Evolutionary conservation across 2,797 vertebrate genomes (phyloP).

Genomic region (Sebastes cheni): DNA sequence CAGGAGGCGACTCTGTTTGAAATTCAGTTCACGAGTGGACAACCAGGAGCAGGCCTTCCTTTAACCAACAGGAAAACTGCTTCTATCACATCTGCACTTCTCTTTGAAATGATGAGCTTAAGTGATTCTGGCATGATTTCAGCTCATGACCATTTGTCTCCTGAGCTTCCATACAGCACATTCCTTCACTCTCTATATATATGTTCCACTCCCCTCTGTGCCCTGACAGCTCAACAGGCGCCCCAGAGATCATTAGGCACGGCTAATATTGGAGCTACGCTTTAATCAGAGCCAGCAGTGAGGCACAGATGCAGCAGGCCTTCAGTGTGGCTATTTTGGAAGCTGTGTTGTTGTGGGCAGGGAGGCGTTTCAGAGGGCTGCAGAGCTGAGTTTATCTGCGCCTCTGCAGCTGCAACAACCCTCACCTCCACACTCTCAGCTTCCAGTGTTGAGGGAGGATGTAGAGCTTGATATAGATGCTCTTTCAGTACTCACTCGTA

Average conservation of each 20-base stretch:
- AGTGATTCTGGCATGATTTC: background rate
- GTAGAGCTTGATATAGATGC: slow-evolving; percentile 33
- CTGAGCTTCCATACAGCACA: background rate
- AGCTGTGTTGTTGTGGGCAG: slow-evolving; percentile 34
- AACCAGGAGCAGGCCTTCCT: slow-evolving; percentile 23
- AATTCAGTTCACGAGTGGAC: slow-evolving; percentile 63
- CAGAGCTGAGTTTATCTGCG: slow-evolving; percentile 25
- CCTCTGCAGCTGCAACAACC: slow-evolving; percentile 47
- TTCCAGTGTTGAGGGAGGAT: slow-evolving; percentile 30
- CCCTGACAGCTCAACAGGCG: slow-evolving; percentile 14
- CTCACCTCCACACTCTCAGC: slow-evolving; percentile 32
- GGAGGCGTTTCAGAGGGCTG: slow-evolving; percentile 4
- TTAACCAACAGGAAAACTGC: slow-evolving; percentile 19
- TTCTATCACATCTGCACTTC: background rate
- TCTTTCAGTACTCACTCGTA: slow-evolving; percentile 4
- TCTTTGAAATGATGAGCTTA: background rate
- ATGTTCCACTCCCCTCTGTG: background rate
- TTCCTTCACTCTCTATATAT: slow-evolving; percentile 7
- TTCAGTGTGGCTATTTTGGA: slow-evolving; percentile 50
- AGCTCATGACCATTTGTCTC: slow-evolving; percentile 24
- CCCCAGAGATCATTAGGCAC: slow-evolving; percentile 31
- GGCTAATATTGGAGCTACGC: slow-evolving; percentile 22
- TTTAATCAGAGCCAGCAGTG: slow-evolving; percentile 15
- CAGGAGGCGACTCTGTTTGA: slow-evolving; percentile 42
- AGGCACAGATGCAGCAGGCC: slow-evolving; percentile 21